phyloP scores from a whole-genome alignment of 2,797 vertebrate species.

The Ispidina picta region DNA sequence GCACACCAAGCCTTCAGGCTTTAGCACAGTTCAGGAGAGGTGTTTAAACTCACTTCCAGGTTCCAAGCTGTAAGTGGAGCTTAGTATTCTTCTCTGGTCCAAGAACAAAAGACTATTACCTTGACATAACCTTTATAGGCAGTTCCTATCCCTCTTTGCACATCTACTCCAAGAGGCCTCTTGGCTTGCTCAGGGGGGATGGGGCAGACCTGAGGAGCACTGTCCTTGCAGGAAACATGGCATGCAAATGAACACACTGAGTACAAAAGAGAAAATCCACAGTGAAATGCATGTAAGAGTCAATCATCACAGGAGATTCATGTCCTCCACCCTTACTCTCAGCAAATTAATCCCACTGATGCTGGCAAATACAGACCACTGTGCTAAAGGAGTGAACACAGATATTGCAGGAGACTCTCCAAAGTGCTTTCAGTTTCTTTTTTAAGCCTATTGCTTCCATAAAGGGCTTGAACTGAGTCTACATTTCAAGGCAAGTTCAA shows the following conservation, averaged over 20 bases:
- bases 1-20: constrained; percentile 15
- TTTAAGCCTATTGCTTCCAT: background rate
- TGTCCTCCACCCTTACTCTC: background rate
- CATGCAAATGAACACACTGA: constrained; percentile 96
- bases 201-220: constrained; percentile 92
- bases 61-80: background rate
- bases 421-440: background rate
- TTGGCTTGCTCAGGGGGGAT: constrained; percentile 94
- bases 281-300: background rate
- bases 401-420: background rate
- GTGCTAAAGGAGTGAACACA: background rate
- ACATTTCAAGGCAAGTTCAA: background rate
- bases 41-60: background rate
- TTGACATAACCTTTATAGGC: constrained; percentile 96
- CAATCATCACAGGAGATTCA: constrained; percentile 12
- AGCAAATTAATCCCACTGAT: background rate
- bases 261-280: constrained; percentile 17
- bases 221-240: constrained; percentile 93
- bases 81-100: background rate
- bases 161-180: constrained; percentile 93
- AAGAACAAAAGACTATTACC: constrained; percentile 78
- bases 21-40: background rate
- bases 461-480: background rate
- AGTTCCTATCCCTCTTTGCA: constrained; percentile 95
- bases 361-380: background rate